These are phyloP conservation scores for Periophthalmus modestus DNA, from an alignment of 2,113 vertebrate species.

Conservation along the genomic window DNA sequence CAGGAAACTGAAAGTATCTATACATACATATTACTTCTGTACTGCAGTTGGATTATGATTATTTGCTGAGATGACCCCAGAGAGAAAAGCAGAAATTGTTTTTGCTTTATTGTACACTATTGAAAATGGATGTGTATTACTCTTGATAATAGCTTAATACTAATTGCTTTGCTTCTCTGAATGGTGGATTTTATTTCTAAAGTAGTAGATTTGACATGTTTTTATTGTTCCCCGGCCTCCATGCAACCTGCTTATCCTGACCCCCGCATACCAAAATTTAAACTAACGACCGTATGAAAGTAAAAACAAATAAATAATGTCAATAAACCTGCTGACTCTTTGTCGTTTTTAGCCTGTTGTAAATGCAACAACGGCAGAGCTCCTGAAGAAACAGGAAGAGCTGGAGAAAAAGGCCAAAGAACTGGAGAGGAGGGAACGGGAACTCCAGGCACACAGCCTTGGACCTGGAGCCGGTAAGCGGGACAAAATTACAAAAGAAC, in stretches of 20 bases:
- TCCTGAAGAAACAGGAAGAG: constrained; percentile 91
- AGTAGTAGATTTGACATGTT: no score
- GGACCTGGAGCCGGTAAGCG: constrained; percentile 78
- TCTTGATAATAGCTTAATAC: no score
- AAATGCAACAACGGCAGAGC: constrained; percentile 83
- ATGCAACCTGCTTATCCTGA: background rate
- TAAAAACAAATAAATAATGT: background rate
- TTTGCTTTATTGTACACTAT: no score
- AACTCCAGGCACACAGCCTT: constrained; percentile 84
- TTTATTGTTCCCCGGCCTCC: no score
- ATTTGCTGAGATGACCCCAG: no score
- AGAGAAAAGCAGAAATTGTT: no score
- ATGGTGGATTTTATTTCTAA: no score
- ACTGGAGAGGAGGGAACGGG: constrained; percentile 88
- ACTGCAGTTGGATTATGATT: no score
- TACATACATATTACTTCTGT: no score
- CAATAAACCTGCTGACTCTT: background rate
- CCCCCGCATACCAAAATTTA: no score
- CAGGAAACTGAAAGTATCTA: background rate
- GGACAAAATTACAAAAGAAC: background rate
- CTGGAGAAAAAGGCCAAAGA: constrained; percentile 91
- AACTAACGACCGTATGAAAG: background rate
- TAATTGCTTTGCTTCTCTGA: no score
- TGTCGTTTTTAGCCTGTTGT: constrained; percentile 64
- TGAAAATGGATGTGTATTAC: no score